Conservation (phyloP, 2,113 vertebrate species). For the Bucco capensis region DNA sequence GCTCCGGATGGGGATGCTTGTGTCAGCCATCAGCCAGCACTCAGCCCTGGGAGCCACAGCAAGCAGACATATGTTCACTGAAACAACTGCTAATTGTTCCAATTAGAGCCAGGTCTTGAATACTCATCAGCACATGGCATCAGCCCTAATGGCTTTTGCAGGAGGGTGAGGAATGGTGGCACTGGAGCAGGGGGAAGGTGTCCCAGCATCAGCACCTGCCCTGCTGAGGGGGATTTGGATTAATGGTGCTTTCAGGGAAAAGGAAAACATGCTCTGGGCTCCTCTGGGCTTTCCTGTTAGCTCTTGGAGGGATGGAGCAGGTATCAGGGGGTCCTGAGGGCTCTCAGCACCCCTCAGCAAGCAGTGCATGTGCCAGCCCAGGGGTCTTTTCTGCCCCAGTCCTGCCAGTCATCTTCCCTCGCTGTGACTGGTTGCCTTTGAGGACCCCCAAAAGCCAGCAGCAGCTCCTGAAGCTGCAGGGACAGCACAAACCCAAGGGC, state of each 20-base stretch:
- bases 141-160: not conserved
- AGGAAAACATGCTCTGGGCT: rapidly evolving
- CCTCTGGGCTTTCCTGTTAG: not conserved
- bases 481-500: not conserved
- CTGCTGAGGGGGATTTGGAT: rapidly evolving
- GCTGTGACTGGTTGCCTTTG: not conserved
- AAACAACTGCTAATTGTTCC: constrained; percentile 31
- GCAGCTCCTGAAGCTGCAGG: rapidly evolving
- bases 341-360: not conserved
- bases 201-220: not conserved
- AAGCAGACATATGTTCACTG: rapidly evolving
- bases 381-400: not conserved
- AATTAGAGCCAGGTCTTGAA: not conserved
- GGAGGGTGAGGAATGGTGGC: not conserved
- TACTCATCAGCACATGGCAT: not conserved
- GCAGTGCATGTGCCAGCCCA: not conserved
- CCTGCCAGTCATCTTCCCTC: rapidly evolving
- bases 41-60: not conserved
- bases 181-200: not conserved
- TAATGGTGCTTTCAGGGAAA: not conserved
- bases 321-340: not conserved
- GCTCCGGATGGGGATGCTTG: not conserved
- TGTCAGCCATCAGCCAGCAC: not conserved
- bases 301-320: not conserved
- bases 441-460: not conserved